Base-by-base conservation (phyloP, 2,797 vertebrate genomes). In the Tokudaia tokunoshimensis region DNA sequence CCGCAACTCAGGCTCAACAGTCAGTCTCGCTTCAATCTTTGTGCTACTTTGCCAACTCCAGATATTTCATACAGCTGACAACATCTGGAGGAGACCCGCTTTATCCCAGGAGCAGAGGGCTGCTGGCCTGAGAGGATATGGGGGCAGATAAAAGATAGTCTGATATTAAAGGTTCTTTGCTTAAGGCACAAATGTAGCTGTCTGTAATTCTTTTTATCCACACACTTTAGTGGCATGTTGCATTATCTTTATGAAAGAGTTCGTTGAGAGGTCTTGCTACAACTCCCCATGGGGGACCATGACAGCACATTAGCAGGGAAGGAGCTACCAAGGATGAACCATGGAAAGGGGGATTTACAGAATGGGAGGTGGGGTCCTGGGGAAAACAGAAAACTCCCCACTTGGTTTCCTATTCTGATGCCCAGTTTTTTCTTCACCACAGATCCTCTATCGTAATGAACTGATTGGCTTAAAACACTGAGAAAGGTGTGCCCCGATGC, bases 111-210 rank as follows among this genome's bases (percentile, higher is more conserved):
- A 88, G 81, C 57, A 37, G 22, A 52, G 79, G 72, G 92, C 80
- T 13, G 50, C 15, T 61, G 67, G 72, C 70, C 74, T 26, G 70
- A 90, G 63, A 86, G 9, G n/a, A 80, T 52, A 87, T 0, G 12
- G n/a, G 44, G 79, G 44, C 20, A 82, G 44, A 86, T 93, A 74
- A 97, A 74, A 96, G 57, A 94, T 0, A 85, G 87, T 75, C 29
- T 92, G 87, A 70, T 97, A 94, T 79, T 92, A 92, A 92, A 94
- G 55, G 81, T 83, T 96, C 82, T 95, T 85, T 94, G 91, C 96
- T 97, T 91, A 92, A 84, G 93, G 94, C 89, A 92, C 81, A 72
- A 63, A 84, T 83, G 90, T 50, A 93, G 75, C 90, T 78, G 74
- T 52, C 86, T 89, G 85, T 31, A 87, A 78, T 95, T 93, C 92